Base-by-base conservation (phyloP, 2,888 invertebrate genomes). In the Drosophila suboccidentalis region DNA sequence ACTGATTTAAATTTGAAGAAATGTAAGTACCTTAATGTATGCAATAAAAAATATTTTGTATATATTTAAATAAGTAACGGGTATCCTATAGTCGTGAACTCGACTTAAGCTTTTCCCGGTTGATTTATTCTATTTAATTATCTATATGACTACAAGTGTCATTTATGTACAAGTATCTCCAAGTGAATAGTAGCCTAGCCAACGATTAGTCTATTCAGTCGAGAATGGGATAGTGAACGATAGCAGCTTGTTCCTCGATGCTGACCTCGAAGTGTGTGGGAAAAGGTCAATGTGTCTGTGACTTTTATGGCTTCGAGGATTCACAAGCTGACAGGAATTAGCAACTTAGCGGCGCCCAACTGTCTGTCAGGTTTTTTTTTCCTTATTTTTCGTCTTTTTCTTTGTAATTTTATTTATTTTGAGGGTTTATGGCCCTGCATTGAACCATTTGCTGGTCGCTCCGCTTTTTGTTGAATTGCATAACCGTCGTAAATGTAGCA, bases 201-300 rank as follows among this genome's bases (percentile, higher is more conserved):
- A 63, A 49, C 4, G 19, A 26, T 38, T n/a, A 22, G 50, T 43
- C 13, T 55, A 3, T 54, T 9, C 32, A n/a, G 54, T 17, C 6
- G 29, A 5, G 15, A 15, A 17, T 15, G n/a, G 22, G 19, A 36
- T 10, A 51, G 13, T 51, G 34, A 36, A 15, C 13, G 26, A 26
- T 36, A 15, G 17, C 55, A 44, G 22, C 55, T 44, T 55, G 22
- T 36, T n/a, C 11, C 36, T 44, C 57, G 46, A 13, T 6, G 5
- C 32, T 39, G 70, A 70, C 79, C 79, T 79, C 70, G 70, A 43
- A 50, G 59, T 46, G 59, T 46, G 70, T 70, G 75, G 15, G 59
- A 78, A 77, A 65, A 76, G 70, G 75, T 76, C 79, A 74, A 70
- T 47, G 55, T 66, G 62, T 60, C 51, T 67, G 26, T 67, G 26